Evolutionary conservation across 2,113 vertebrate species (phyloP).

Genomic region (Lycaon pictus): DNA sequence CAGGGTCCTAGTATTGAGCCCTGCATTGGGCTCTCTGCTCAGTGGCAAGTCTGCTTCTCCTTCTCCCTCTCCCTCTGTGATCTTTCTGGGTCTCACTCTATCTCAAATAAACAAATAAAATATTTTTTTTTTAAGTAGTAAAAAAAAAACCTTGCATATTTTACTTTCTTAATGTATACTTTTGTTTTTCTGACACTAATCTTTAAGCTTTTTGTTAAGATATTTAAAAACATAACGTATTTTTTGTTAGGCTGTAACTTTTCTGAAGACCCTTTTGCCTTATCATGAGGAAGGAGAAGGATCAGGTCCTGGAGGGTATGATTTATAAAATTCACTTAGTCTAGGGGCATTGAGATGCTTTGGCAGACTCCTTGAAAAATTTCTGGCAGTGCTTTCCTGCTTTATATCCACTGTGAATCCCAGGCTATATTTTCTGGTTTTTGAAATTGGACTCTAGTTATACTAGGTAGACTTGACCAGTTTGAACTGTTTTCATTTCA

Average conservation of each 20-base stretch:
- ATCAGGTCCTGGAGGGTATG: not conserved
- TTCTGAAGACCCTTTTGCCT: not conserved
- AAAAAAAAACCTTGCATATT: not conserved
- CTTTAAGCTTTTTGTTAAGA: constrained; percentile 18
- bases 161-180: not conserved
- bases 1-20: too few species aligned
- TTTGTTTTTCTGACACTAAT: constrained; percentile 36
- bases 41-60: too few species aligned
- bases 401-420: not conserved
- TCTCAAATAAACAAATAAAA: not conserved
- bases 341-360: not conserved
- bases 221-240: not conserved
- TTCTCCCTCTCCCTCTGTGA: too few species aligned
- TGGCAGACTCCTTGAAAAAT: not conserved
- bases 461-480: constrained; percentile 32
- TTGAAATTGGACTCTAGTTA: not conserved
- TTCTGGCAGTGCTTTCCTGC: not conserved
- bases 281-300: not conserved
- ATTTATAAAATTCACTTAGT: not conserved
- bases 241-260: not conserved
- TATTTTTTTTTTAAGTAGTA: constrained; percentile 1
- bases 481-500: constrained; percentile 53
- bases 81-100: not conserved
- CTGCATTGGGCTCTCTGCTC: too few species aligned
- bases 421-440: constrained; percentile 4